Evolutionary conservation across 2,797 vertebrate genomes (phyloP), one percentile per base, ranked within the genome.

Genomic region (Tolypeutes matacus): DNA sequence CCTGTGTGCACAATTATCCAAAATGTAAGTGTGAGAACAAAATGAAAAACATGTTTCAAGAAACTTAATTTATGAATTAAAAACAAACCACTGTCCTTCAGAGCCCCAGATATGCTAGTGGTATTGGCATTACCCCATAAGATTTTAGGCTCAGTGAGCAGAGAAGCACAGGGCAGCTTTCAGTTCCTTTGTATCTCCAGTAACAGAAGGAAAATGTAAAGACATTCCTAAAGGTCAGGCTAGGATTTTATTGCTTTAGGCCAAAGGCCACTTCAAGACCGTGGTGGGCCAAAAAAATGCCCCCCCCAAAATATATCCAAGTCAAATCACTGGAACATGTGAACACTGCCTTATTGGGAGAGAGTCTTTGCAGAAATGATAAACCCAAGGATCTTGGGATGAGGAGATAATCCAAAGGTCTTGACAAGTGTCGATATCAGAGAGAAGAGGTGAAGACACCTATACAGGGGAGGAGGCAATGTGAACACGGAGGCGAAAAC

Each of bases 51-150:
- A 91, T 65, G 82, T 73, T 94, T 93, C 64, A 93, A 77, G 70
- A 86, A 89, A 91, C 20, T 76, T 94, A 86, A 95, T 92, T 96
- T 94, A 73, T 95, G 20, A 96, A 95, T 82, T 70, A 95, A 94
- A 97, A 96, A 82, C 92, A 96, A 94, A 93, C 46, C 77, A 83
- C 77, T 49, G 2, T 58, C 49, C 27, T 93, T 82, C 65, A 77
- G 60, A 34, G 39, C 83, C 95, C 96, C 82, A 93, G 84, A 88
- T 69, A 85, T n/a, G 53, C 36, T 62, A 13, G 42, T 84, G 51
- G 42, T 96, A 2, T 60, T 90, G 69, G 49, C 62, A 87, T 53
- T n/a, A 39, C 9, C 49, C 64, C 9, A 10, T 60, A 70, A 94
- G 56, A 95, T 81, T 91, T 86, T 65, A 86, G 64, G 1, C 11